Base-by-base conservation (phyloP, 2,888 invertebrate genomes). In the Agelastica alni region DNA sequence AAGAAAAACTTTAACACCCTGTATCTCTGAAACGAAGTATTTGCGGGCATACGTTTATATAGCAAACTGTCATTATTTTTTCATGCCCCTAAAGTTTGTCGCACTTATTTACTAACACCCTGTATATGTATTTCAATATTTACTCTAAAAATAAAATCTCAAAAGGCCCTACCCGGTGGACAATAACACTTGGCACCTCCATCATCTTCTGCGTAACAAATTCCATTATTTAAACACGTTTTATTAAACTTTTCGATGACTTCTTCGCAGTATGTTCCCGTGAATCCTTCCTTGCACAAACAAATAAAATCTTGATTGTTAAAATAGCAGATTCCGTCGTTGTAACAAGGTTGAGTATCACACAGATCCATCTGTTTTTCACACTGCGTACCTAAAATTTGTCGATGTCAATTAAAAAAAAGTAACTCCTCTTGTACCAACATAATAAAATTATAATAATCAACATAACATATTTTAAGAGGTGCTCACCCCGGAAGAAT, bases 311-410 rank as follows among this genome's bases (percentile, higher is more conserved):
- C 60, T 54, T 66, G 37, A 49, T 62, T 45, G 59, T 67, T n/a
- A 13, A 53, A 18, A 3, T 31, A 13, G 60, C 85, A 85, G 1
- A 70, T 70, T 0, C 80, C 85, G 32, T 77, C 78, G 66, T 84
- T 82, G 20, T 78, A 70, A 61, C 85, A 85, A 1, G 83, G 84
- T 30, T 74, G 75, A 1, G 81, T 80, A 17, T 73, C 68, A 51
- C 85, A 85, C 1, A 73, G 70, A 63, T 79, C 74, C 12, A 78
- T 69, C 54, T 75, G 72, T 13, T 70, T 72, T 61, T 83, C 82
- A 63, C 84, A 85, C 51, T 76, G 74, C 0, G 80, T 78, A 22
- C 84, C 84, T 82, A 17, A 17, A 59, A 52, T 7, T 14, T 52
- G 6, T 32, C 28, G 9, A 34, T 20, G 9, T 17, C 26, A 51